These are phyloP conservation scores for Leucania comma DNA, from an alignment of 2,888 invertebrate genomes.

Conservation along the genomic window DNA sequence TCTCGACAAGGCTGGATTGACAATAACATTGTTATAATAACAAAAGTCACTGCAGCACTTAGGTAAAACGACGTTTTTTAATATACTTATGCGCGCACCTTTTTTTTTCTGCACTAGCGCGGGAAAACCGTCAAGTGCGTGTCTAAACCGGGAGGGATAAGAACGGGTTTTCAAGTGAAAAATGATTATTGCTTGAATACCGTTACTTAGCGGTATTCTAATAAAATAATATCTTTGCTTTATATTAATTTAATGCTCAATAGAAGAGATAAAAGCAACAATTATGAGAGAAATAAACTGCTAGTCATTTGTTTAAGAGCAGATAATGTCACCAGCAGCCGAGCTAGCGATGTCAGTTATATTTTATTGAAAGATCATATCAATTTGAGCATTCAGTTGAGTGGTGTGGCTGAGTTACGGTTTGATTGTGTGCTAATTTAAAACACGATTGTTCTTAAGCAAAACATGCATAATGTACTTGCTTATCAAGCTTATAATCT, in stretches of 20 bases:
- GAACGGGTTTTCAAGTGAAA: neutral
- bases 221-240: constrained; percentile 19
- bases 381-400: constrained; percentile 32
- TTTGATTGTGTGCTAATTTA: constrained; percentile 48
- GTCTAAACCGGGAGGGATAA: too few relatives aligned
- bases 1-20: neutral
- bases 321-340: constrained; percentile 41
- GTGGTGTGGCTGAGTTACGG: constrained; percentile 24
- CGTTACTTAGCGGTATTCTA: constrained; percentile 9
- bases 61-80: neutral
- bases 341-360: constrained; percentile 3
- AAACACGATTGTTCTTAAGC: constrained; percentile 42
- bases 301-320: constrained; percentile 22
- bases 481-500: constrained; percentile 34
- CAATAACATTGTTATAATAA: too few relatives aligned
- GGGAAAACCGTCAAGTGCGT: too few relatives aligned
- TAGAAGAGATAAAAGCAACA: constrained; percentile 30
- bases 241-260: constrained; percentile 13
- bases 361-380: constrained; percentile 51
- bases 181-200: neutral
- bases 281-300: constrained; percentile 19
- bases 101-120: too few relatives aligned
- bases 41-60: too few relatives aligned
- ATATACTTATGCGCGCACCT: too few relatives aligned
- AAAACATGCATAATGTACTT: constrained; percentile 18